Evolutionary conservation across 2,888 invertebrate species (phyloP).

Genomic region (Synergus gifuensis): DNA sequence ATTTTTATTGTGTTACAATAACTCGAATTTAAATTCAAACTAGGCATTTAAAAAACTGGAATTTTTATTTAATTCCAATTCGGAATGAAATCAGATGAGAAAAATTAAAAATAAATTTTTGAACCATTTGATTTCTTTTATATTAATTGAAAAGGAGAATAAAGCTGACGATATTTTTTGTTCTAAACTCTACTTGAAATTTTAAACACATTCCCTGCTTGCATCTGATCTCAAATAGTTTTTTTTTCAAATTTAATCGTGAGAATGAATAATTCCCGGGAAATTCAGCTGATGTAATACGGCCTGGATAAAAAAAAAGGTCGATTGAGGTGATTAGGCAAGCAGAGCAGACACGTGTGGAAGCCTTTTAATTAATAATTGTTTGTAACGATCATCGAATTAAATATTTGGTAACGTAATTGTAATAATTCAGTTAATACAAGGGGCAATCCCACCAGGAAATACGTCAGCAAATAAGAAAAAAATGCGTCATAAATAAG

Average conservation of each 20-base stretch:
- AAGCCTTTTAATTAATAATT: background rate
- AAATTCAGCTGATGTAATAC: background rate
- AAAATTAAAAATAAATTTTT: background rate
- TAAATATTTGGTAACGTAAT: background rate
- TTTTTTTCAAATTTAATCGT: background rate
- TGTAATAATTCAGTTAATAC: background rate
- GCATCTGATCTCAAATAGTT: background rate
- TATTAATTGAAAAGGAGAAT: background rate
- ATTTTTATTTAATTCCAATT: too few relatives aligned
- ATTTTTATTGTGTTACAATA: too few relatives aligned
- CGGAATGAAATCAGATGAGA: background rate
- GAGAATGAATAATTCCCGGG: background rate
- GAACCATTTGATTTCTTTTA: background rate
- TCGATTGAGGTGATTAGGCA: background rate
- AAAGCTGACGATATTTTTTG: background rate
- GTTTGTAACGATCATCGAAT: background rate
- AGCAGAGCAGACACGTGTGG: background rate
- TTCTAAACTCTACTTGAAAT: background rate
- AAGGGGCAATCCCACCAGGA: background rate
- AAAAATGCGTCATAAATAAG: constrained; percentile 3
- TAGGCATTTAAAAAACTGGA: too few relatives aligned
- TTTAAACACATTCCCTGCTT: background rate
- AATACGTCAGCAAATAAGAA: background rate
- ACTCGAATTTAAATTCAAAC: too few relatives aligned
- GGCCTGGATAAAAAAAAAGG: background rate